Evolutionary conservation across 1,140 invertebrate species (phyloP).

Genomic region (Diuraphis noxia): DNA sequence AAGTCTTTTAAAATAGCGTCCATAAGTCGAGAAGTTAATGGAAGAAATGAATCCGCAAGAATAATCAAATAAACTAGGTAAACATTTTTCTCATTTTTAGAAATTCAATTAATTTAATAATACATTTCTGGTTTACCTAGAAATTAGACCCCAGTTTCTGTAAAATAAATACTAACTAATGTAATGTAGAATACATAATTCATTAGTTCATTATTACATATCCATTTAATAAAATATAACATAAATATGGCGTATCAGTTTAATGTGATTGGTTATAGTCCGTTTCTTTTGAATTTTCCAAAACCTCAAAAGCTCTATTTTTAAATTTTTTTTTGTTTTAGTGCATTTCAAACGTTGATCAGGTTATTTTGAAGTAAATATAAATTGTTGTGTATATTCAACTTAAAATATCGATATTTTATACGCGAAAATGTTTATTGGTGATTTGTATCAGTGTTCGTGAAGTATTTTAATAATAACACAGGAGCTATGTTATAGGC

Average conservation of each 20-base stretch:
- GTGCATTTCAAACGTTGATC: background rate
- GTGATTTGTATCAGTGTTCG: background rate
- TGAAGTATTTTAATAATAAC: background rate
- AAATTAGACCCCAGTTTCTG: background rate
- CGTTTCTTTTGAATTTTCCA: background rate
- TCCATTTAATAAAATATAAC: background rate
- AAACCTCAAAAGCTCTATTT: background rate
- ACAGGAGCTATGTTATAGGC: background rate
- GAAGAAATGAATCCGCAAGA: background rate
- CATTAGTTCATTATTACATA: background rate
- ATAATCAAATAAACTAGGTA: conserved; percentile 8
- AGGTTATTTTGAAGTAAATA: background rate
- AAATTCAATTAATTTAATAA: background rate
- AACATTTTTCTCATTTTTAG: background rate
- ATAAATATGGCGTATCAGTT: background rate
- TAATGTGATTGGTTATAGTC: background rate
- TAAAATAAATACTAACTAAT: background rate
- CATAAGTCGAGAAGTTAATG: background rate
- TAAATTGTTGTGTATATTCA: background rate
- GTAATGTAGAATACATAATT: background rate
- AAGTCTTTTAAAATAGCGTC: conserved; percentile 13
- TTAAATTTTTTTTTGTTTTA: background rate
- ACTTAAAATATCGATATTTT: too few relatives aligned
- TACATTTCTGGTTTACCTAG: background rate
- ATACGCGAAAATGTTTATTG: background rate